Percentiles rank a stretch among this genome's conserved stretches.
These are phyloP conservation scores for Brachyptera risi DNA, from an alignment of 2,888 invertebrate genomes.

Conservation along the genomic window DNA sequence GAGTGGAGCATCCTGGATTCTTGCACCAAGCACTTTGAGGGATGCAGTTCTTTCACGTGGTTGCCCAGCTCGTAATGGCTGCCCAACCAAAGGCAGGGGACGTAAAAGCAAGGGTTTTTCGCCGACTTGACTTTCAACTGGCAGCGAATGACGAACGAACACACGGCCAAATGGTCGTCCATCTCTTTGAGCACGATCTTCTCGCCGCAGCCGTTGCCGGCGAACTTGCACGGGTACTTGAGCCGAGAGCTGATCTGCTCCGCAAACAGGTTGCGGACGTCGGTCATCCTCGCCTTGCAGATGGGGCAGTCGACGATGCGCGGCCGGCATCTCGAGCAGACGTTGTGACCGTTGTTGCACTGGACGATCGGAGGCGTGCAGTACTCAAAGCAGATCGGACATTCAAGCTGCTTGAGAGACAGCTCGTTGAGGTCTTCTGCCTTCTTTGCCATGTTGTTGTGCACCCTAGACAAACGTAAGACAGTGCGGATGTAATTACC, in stretches of 20 bases:
- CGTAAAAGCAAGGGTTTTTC: not conserved
- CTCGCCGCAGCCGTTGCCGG: not conserved
- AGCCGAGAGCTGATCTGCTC: not conserved
- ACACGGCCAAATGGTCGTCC: slow-evolving; percentile 1
- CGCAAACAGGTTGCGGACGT: slow-evolving; percentile 46
- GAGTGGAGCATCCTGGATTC: not conserved
- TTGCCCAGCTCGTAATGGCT: slow-evolving; percentile 1
- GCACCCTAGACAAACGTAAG: too few species aligned
- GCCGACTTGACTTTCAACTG: not conserved
- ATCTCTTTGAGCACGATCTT: not conserved
- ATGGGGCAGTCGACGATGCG: slow-evolving; percentile 56
- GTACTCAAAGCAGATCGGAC: slow-evolving; percentile 60
- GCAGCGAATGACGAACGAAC: slow-evolving; percentile 3
- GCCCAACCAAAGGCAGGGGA: not conserved
- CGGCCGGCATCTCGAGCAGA: slow-evolving; percentile 54
- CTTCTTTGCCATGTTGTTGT: too few species aligned
- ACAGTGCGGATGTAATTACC: too few species aligned
- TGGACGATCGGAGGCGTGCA: slow-evolving; percentile 58
- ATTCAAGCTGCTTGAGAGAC: slow-evolving; percentile 47
- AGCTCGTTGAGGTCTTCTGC: not conserved
- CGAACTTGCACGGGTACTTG: slow-evolving; percentile 4
- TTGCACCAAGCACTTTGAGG: not conserved
- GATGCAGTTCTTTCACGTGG: not conserved
- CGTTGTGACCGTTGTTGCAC: slow-evolving; percentile 59
- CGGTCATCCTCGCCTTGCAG: slow-evolving; percentile 49